Evolutionary conservation across 2,113 vertebrate genomes (phyloP).

Genomic region (Ceyx melanurus): DNA sequence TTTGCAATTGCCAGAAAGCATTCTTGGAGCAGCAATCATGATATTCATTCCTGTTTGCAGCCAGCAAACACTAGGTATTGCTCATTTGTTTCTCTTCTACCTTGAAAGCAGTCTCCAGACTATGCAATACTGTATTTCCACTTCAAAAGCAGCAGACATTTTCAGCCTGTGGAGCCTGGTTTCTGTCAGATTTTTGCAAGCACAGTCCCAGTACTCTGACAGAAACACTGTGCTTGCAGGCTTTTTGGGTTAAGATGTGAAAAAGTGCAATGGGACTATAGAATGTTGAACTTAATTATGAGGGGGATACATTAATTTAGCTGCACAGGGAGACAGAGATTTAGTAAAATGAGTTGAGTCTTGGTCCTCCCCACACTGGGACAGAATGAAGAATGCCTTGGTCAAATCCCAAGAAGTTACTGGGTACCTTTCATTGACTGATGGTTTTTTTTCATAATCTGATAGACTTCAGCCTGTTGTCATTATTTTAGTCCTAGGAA

Average conservation of each 20-base stretch:
- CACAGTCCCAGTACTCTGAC: neutral
- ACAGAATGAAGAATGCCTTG: neutral
- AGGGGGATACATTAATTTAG: neutral
- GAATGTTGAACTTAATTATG: neutral
- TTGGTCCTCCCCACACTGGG: neutral
- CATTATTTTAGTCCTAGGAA: neutral
- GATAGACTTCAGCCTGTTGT: neutral
- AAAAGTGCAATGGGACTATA: neutral
- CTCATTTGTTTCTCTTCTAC: neutral
- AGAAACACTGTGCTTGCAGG: neutral
- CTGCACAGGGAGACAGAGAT: neutral
- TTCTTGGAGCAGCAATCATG: neutral
- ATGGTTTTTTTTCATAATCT: neutral
- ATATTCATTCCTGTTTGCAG: neutral
- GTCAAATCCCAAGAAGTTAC: neutral
- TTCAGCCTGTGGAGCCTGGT: neutral
- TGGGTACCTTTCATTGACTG: neutral
- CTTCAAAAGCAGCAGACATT: neutral
- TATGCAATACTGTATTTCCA: neutral
- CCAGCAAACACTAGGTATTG: neutral
- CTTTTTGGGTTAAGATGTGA: neutral
- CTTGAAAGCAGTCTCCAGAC: neutral
- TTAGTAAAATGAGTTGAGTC: neutral
- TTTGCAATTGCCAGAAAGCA: neutral
- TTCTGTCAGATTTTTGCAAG: neutral